A percentile compares a stretch with the other conserved stretches of the same genome.
phyloP scores from a whole-genome alignment of 2,888 invertebrate genomes.

The Agrilus cyanescens region DNA sequence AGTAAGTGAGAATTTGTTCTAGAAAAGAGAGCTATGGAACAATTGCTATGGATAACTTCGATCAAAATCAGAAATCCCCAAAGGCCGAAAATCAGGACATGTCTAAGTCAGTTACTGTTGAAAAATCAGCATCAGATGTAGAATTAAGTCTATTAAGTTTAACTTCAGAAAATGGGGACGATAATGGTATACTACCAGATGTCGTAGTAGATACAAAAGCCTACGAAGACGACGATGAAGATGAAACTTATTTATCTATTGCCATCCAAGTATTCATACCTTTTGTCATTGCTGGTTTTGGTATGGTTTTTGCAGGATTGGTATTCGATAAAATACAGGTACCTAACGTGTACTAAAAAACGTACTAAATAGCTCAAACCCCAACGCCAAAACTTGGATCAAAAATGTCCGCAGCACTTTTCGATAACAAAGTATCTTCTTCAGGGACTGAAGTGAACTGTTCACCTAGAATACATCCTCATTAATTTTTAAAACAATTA shows the following conservation, averaged over 20 bases:
- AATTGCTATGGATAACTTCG: conserved; percentile 33
- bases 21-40: conserved; percentile 36
- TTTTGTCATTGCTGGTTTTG: conserved; percentile 63
- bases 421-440: too few species aligned
- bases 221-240: conserved; percentile 31
- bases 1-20: conserved; percentile 6
- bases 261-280: conserved; percentile 58
- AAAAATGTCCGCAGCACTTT: too few species aligned
- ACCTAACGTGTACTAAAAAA: too few species aligned
- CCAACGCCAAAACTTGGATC: too few species aligned
- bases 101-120: conserved; percentile 30
- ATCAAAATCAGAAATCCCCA: conserved; percentile 28
- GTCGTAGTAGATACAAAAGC: conserved; percentile 42
- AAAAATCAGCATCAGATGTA: conserved; percentile 25
- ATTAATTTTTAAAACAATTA: too few species aligned
- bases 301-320: conserved; percentile 68
- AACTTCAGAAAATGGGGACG: conserved; percentile 23
- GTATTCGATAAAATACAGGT: conserved; percentile 63
- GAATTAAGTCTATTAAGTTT: conserved; percentile 28
- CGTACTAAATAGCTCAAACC: too few species aligned
- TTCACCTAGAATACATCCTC: too few species aligned
- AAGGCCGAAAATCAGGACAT: conserved; percentile 24
- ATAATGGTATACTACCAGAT: conserved; percentile 41
- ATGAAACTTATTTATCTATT: conserved; percentile 48
- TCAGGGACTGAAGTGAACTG: too few species aligned